These are phyloP conservation scores for Coptodon rendalli DNA, from an alignment of 2,113 vertebrate species.

Conservation along the genomic window DNA sequence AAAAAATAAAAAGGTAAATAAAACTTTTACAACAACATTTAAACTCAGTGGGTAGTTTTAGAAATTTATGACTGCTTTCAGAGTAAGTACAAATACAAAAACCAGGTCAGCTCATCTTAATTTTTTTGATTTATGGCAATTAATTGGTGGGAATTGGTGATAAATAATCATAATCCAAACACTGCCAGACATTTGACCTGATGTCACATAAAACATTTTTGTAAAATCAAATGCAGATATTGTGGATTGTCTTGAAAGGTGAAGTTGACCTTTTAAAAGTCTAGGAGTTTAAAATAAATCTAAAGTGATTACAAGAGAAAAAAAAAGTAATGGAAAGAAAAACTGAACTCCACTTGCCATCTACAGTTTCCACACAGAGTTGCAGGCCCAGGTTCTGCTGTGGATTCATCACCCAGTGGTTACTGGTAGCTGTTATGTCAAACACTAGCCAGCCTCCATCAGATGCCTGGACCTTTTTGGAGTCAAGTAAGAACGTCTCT, in stretches of 20 bases:
- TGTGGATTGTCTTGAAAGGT: not conserved
- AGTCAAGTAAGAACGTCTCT: constrained; percentile 90
- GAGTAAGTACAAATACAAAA: not conserved
- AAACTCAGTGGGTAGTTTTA: not conserved
- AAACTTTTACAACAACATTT: not conserved
- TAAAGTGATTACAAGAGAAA: not conserved
- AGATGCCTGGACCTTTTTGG: constrained; percentile 83
- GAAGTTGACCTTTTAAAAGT: not conserved
- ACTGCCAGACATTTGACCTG: not conserved
- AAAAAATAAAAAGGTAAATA: constrained; percentile 11
- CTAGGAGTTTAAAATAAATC: not conserved
- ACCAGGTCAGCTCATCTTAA: not conserved
- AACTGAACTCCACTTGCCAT: constrained; percentile 77
- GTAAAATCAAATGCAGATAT: not conserved
- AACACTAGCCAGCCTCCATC: constrained; percentile 97
- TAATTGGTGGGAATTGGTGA: not conserved
- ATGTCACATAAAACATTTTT: not conserved
- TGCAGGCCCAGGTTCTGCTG: constrained; percentile 96
- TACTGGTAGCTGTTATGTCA: constrained; percentile 96
- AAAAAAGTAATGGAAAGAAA: not conserved
- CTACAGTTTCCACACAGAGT: constrained; percentile 87
- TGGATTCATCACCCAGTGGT: constrained; percentile 97
- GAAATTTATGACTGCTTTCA: not conserved
- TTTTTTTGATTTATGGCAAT: not conserved
- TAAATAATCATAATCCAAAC: not conserved